Evolutionary conservation across 2,113 vertebrate genomes (phyloP).

Genomic region (Murina feae): DNA sequence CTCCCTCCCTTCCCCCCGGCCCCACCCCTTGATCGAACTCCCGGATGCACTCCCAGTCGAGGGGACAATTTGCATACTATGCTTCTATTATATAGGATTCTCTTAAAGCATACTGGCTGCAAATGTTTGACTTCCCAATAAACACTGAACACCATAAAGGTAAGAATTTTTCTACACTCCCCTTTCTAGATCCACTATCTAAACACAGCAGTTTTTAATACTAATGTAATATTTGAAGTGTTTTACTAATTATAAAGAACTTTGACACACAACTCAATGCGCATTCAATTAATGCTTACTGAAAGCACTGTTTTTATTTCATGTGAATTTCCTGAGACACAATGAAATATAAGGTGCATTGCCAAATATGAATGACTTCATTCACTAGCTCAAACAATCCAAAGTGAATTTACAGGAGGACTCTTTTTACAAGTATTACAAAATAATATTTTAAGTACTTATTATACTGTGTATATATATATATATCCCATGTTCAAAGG

Average conservation of each 20-base stretch:
- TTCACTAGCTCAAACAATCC: background rate
- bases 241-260: background rate
- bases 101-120: background rate
- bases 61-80: no score
- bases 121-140: background rate
- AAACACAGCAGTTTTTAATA: background rate
- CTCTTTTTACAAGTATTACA: background rate
- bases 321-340: background rate
- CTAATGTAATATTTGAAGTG: background rate
- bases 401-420: constrained; percentile 4
- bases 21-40: no score
- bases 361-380: constrained; percentile 8
- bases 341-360: constrained; percentile 3
- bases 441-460: background rate
- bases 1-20: no score
- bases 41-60: no score
- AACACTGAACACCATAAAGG: background rate
- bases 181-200: background rate
- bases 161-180: background rate
- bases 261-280: background rate
- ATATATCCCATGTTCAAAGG: no score
- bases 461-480: no score
- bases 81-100: no score
- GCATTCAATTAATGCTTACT: background rate
- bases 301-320: constrained; percentile 18